Evolutionary conservation across 1,140 invertebrate genomes (phyloP), one percentile per base, ranked within the genome.

Genomic region (Oryzaephilus surinamensis): DNA sequence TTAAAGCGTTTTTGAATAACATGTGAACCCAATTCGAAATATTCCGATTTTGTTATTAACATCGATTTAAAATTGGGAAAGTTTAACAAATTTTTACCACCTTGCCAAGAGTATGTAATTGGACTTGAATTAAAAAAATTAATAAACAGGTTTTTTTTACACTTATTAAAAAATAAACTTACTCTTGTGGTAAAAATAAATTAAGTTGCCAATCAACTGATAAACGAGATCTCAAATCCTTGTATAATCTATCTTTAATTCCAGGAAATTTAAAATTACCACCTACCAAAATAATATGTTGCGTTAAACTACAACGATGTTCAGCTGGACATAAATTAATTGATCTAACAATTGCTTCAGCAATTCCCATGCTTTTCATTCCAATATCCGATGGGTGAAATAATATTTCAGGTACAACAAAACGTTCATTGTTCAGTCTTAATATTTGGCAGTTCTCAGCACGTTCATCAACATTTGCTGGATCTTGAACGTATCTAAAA

Each of bases 321-420:
- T 88, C 77, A 65, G 79, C 72, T 1, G 84, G 78, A 52, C 85
- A 86, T 0, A 65, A 55, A 45, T 77, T 70, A 5, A 94, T 73
- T 6, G 75, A 73, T 51, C 87, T 69, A 19, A 84, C 74, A 28
- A 97, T 79, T 8, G 86, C 81, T 70, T 99, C 94, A 1, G 84
- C 69, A 45, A 99, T 84, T 4, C 96, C 97, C 78, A 94, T 92
- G 65, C 95, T 85, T 29, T 79, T 72, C 32, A 99, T 87, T 2
- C 92, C 92, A 35, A 99, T 81, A 68, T 98, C 93, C 0, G 85
- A 90, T 0, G 97, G 96, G 60, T 86, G 75, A 61, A 99, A 98
- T 6, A 99, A 65, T 12, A 98, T 66, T 69, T 99, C 96, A 0
- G 97, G 94, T 28, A 98, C 81, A 0, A 82, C 69, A 63, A 98